Conservation (phyloP, 92 coral and sea anemone genomes). For the Epizoanthus ramosus region DNA sequence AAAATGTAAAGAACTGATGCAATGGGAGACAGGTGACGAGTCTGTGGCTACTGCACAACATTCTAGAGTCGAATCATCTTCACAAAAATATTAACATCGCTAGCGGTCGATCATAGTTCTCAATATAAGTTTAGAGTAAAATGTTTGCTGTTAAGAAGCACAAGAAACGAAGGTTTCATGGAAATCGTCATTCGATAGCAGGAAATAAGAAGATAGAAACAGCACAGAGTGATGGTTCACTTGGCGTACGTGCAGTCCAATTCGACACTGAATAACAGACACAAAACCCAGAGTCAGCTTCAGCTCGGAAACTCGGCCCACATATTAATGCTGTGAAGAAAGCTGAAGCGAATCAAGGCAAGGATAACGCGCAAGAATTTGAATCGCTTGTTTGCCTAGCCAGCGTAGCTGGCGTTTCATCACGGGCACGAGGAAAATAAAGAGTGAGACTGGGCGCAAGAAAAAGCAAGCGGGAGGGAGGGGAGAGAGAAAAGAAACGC, state of each 20-base stretch:
- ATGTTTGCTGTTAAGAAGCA: not conserved
- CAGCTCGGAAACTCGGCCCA: conserved; percentile 11
- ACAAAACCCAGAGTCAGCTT: conserved; percentile 12
- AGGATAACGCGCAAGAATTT: conserved; percentile 1
- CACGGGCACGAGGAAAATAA: too few relatives aligned
- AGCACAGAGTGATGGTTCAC: not conserved
- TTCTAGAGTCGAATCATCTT: not conserved
- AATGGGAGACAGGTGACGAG: too few relatives aligned
- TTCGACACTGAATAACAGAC: conserved; percentile 7
- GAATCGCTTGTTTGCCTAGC: conserved; percentile 2
- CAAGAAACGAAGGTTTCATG: conserved; percentile 1
- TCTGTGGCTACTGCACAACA: not conserved
- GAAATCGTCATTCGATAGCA: conserved; percentile 13
- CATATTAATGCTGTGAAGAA: conserved; percentile 1
- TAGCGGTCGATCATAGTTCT: not conserved
- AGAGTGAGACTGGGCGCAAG: too few relatives aligned
- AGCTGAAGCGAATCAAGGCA: conserved; percentile 13
- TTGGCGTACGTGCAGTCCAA: conserved; percentile 7
- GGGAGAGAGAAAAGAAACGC: too few relatives aligned
- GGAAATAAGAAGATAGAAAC: not conserved
- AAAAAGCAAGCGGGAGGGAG: too few relatives aligned
- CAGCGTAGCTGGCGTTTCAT: not conserved
- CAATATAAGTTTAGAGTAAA: not conserved
- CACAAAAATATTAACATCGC: too few relatives aligned
- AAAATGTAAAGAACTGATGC: too few relatives aligned